These are phyloP conservation scores for Lapara coniferarum DNA, from an alignment of 2,888 invertebrate species.

Conservation along the genomic window DNA sequence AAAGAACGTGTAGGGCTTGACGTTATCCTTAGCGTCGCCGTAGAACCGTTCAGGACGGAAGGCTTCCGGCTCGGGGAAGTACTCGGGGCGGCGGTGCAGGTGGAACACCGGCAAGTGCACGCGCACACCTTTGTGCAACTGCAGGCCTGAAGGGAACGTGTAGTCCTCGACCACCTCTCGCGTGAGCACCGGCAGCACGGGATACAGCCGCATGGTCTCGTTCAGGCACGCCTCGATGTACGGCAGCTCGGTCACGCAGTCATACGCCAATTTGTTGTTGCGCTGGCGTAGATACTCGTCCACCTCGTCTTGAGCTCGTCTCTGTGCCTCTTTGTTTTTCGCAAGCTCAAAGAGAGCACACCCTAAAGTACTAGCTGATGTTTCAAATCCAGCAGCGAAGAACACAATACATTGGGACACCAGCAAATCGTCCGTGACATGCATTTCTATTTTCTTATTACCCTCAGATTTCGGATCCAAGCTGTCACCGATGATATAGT, in stretches of 20 bases:
- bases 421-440: constrained; percentile 65
- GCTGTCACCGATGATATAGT: constrained; percentile 49
- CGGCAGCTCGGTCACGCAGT: constrained; percentile 51
- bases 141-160: constrained; percentile 52
- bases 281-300: constrained; percentile 49
- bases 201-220: constrained; percentile 54
- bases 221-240: constrained; percentile 53
- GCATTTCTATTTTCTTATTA: constrained; percentile 40
- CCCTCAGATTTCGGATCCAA: constrained; percentile 43
- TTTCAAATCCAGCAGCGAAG: constrained; percentile 60
- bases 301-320: constrained; percentile 49
- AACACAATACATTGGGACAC: constrained; percentile 80
- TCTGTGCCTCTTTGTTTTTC: constrained; percentile 49
- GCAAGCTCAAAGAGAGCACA: constrained; percentile 56
- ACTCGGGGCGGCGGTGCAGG: constrained; percentile 51
- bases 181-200: constrained; percentile 48
- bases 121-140: constrained; percentile 50
- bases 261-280: constrained; percentile 47
- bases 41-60: constrained; percentile 58
- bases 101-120: constrained; percentile 57
- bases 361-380: constrained; percentile 50
- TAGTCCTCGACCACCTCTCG: constrained; percentile 56
- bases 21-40: constrained; percentile 43
- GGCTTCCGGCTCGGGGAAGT: constrained; percentile 54
- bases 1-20: constrained; percentile 52